Evolutionary conservation across 2,888 invertebrate genomes (phyloP).

Genomic region (Limenitis camilla): DNA sequence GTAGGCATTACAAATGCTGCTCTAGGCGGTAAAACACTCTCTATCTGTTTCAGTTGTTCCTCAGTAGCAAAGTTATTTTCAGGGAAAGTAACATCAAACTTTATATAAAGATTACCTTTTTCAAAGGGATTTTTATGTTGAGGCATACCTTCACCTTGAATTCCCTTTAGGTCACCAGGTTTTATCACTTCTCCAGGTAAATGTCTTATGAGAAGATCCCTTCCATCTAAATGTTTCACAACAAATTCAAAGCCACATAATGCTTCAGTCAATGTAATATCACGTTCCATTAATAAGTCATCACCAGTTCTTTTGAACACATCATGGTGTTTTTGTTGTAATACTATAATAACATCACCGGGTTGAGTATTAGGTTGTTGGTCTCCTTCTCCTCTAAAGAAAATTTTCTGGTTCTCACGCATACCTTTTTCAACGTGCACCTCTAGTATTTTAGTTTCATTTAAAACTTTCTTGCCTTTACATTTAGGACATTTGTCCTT

Average conservation of each 20-base stretch:
- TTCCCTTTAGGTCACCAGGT: slow-evolving; percentile 85
- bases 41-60: slow-evolving; percentile 79
- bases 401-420: slow-evolving; percentile 88
- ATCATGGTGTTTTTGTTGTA: slow-evolving; percentile 87
- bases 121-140: slow-evolving; percentile 87
- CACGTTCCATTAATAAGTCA: slow-evolving; percentile 82
- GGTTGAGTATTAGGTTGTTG: slow-evolving; percentile 89
- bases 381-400: slow-evolving; percentile 91
- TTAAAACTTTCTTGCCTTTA: slow-evolving; percentile 87
- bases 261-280: slow-evolving; percentile 88
- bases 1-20: slow-evolving; percentile 81
- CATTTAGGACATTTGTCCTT: slow-evolving; percentile 89
- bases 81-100: slow-evolving; percentile 91
- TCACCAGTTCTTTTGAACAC: slow-evolving; percentile 84
- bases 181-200: slow-evolving; percentile 88
- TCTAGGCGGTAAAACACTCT: slow-evolving; percentile 82
- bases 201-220: slow-evolving; percentile 85
- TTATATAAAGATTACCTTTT: slow-evolving; percentile 89
- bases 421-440: slow-evolving; percentile 93
- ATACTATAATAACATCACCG: slow-evolving; percentile 91
- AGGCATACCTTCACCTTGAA: slow-evolving; percentile 94
- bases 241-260: slow-evolving; percentile 91
- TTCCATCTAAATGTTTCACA: slow-evolving; percentile 91
- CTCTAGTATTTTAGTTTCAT: slow-evolving; percentile 88
- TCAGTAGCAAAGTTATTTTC: slow-evolving; percentile 84